A percentile compares a stretch with the other conserved stretches of the same genome.
These are phyloP conservation scores for Lingula anatina DNA, from an alignment of 2,888 invertebrate species.

Conservation along the genomic window DNA sequence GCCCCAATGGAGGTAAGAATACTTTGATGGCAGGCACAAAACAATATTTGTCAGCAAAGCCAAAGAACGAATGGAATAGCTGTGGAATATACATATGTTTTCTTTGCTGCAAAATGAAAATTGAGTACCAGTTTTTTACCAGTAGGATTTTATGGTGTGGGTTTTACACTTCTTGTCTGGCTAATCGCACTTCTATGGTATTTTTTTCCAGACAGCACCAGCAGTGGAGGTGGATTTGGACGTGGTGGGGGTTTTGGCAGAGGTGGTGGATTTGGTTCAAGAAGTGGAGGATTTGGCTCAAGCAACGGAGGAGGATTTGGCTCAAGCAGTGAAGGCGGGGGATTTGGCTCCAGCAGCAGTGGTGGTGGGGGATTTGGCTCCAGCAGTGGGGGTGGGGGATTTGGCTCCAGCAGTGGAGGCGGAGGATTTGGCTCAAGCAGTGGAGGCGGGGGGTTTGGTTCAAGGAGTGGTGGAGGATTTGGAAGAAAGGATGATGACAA, in stretches of 20 bases:
- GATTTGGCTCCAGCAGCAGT: not conserved
- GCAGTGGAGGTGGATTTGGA: conserved; percentile 4
- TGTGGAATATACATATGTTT: too few species aligned
- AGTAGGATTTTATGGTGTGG: too few species aligned
- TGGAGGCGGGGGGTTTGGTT: not conserved
- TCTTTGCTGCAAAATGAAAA: too few species aligned
- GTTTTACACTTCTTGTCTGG: too few species aligned
- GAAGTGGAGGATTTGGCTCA: conserved; percentile 1
- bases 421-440: not conserved
- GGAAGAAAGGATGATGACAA: too few species aligned
- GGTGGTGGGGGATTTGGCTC: not conserved
- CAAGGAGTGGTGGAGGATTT: too few species aligned
- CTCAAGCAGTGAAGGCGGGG: not conserved
- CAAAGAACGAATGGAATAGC: too few species aligned
- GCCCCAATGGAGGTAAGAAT: conserved; percentile 17
- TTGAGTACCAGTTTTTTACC: too few species aligned
- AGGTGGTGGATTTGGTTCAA: conserved; percentile 4
- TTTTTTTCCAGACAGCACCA: too few species aligned
- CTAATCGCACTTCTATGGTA: too few species aligned
- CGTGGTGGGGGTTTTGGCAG: conserved; percentile 4
- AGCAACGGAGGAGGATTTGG: not conserved
- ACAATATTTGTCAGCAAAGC: too few species aligned
- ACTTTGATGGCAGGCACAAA: too few species aligned
- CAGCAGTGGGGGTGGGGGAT: conserved; percentile 6
- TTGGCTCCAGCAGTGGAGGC: conserved; percentile 6